Evolutionary conservation across 2,113 vertebrate species (phyloP).

Genomic region (Camelus dromedarius): DNA sequence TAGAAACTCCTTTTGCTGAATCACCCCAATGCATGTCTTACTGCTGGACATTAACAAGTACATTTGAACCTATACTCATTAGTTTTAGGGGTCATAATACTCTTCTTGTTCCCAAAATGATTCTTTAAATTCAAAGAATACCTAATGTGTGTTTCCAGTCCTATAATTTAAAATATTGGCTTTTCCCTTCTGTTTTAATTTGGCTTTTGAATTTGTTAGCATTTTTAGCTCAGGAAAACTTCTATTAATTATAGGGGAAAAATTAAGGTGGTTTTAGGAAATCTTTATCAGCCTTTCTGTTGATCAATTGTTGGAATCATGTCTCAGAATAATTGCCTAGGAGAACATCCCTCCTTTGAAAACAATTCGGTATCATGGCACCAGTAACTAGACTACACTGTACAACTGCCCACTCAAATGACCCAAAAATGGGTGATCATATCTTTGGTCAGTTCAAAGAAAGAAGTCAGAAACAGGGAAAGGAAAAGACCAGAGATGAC

Average conservation of each 20-base stretch:
- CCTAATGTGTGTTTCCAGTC: neutral
- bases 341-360: conserved; percentile 56
- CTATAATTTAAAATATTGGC: neutral
- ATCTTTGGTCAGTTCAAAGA: conserved; percentile 77
- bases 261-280: conserved; percentile 24
- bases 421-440: conserved; percentile 69
- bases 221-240: conserved; percentile 28
- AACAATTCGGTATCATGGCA: conserved; percentile 55
- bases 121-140: conserved; percentile 15
- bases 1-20: neutral
- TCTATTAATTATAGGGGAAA: neutral
- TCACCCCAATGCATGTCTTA: neutral
- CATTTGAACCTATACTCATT: neutral
- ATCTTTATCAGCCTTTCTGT: neutral
- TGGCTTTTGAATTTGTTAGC: conserved; percentile 44
- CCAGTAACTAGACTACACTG: conserved; percentile 33
- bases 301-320: neutral
- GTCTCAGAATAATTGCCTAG: conserved; percentile 5
- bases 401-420: conserved; percentile 62
- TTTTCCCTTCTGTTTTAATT: conserved; percentile 24
- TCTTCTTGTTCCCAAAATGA: neutral
- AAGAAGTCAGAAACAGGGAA: neutral
- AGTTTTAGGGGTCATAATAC: neutral
- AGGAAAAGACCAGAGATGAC: conserved; percentile 60
- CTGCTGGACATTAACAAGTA: neutral